These are phyloP conservation scores for Prochilodus magdalenae DNA, from an alignment of 2,113 vertebrate genomes.

Conservation along the genomic window DNA sequence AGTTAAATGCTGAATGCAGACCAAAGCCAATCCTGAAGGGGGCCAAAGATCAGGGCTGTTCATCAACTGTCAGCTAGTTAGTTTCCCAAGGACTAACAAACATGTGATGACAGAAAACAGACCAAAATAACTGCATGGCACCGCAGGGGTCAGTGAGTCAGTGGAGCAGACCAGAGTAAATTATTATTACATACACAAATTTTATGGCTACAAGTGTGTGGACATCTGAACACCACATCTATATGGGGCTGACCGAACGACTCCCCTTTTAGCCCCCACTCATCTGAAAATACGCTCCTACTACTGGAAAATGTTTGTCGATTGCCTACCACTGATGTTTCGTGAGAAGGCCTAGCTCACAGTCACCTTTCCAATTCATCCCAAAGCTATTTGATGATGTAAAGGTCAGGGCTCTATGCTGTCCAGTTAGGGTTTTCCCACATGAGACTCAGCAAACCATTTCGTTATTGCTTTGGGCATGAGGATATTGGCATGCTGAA, in stretches of 20 bases:
- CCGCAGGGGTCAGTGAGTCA: constrained; percentile 12
- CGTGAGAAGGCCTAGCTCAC: background rate
- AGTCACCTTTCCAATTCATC: background rate
- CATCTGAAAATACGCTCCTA: background rate
- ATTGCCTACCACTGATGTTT: background rate
- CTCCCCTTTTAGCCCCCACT: background rate
- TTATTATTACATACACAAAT: background rate
- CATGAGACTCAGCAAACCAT: too few relatives aligned
- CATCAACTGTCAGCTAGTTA: constrained; percentile 1
- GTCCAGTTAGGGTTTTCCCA: too few relatives aligned
- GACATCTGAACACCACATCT: background rate
- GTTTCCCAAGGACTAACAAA: constrained; percentile 26
- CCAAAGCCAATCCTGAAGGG: background rate
- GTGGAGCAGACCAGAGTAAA: background rate
- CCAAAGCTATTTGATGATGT: too few relatives aligned
- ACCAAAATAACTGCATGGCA: constrained; percentile 16
- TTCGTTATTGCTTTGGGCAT: too few relatives aligned
- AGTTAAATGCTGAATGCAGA: background rate
- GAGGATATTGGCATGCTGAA: too few relatives aligned
- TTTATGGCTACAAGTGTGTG: background rate
- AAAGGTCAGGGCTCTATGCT: too few relatives aligned
- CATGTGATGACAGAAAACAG: constrained; percentile 36
- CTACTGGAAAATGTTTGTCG: too few relatives aligned
- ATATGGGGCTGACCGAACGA: background rate
- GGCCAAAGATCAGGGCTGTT: constrained; percentile 14